Base-by-base conservation (phyloP, 2,888 invertebrate genomes). In the Microplitis manilae region DNA sequence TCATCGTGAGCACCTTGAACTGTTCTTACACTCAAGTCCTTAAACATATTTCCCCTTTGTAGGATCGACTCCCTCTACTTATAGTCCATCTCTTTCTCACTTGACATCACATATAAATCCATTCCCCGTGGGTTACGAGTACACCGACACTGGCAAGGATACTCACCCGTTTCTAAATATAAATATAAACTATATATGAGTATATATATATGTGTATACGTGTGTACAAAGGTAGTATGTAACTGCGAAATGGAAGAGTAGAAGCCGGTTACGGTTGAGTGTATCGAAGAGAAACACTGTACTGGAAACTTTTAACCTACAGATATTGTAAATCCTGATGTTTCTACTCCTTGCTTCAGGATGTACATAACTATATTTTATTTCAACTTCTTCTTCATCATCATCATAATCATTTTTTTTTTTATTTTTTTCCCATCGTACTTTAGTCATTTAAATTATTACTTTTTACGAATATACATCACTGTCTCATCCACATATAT, bases 111-210 rank as follows among this genome's bases (percentile, higher is more conserved):
- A 70, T 74, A 60, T 39, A 60, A 50, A 61, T 65, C 64, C 30
- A 60, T 69, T 69, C 70, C 77, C 74, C 60, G 65, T 40, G 64
- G 74, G 70, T 77, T 74, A 74, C 60, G 68, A 73, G 73, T 77
- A 77, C 77, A 61, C 73, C 73, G 69, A 77, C 77, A 77, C 78
- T 77, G 72, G 79, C 79, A 80, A 80, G 76, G 77, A 77, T 81
- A 82, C 79, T 79, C 80, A 78, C 80, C 78, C 73, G 79, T 79
- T 79, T 82, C 81, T 83, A 83, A 82, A 83, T 82, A 83, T 82
- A 83, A 80, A 81, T 61, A 64, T 72, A 71, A 62, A 75, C 67
- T 70, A 76, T 75, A 79, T 74, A n/a, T n/a, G n/a, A n/a, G n/a
- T n/a, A 79, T 60, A 72, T 60, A 68, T 30, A 50, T 30, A 67